These are phyloP conservation scores for Oncorhynchus keta DNA, from an alignment of 2,113 vertebrate genomes.

Conservation along the genomic window DNA sequence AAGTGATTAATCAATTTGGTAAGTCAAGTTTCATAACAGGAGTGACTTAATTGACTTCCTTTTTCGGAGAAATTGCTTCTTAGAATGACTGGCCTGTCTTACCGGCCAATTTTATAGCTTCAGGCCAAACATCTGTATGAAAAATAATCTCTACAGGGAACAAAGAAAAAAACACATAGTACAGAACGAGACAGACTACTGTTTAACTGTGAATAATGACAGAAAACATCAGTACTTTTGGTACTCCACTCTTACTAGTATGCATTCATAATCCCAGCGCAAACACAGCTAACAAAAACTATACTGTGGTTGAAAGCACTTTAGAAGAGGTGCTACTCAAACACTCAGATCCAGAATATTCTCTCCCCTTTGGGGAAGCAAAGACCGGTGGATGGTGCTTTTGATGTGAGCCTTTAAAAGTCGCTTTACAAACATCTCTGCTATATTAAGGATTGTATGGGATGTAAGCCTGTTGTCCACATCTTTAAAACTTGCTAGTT, in stretches of 20 bases:
- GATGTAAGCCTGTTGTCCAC: slow-evolving; percentile 7
- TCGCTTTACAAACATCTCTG: slow-evolving; percentile 42
- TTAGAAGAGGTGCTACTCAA: slow-evolving; percentile 61
- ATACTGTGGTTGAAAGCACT: slow-evolving; percentile 40
- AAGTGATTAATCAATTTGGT: slow-evolving; percentile 1
- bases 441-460: slow-evolving; percentile 20
- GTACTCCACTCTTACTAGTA: slow-evolving; percentile 56
- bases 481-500: slow-evolving; percentile 50
- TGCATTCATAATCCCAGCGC: slow-evolving; percentile 56
- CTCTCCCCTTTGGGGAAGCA: slow-evolving; percentile 57
- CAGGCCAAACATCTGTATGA: slow-evolving; percentile 48
- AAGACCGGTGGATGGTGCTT: slow-evolving; percentile 40
- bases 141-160: slow-evolving; percentile 51
- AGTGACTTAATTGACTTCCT: not conserved
- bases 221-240: slow-evolving; percentile 57
- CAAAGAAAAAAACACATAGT: slow-evolving; percentile 55
- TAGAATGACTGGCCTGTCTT: slow-evolving; percentile 15
- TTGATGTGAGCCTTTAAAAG: slow-evolving; percentile 53
- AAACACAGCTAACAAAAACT: slow-evolving; percentile 53
- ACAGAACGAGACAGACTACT: slow-evolving; percentile 65
- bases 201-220: slow-evolving; percentile 58
- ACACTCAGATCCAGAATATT: slow-evolving; percentile 53
- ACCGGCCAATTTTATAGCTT: slow-evolving; percentile 39
- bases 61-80: slow-evolving; percentile 7
- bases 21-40: not conserved